Evolutionary conservation across 1,140 invertebrate genomes (phyloP), one percentile per base, ranked within the genome.

Genomic region (Drosophila triauraria): DNA sequence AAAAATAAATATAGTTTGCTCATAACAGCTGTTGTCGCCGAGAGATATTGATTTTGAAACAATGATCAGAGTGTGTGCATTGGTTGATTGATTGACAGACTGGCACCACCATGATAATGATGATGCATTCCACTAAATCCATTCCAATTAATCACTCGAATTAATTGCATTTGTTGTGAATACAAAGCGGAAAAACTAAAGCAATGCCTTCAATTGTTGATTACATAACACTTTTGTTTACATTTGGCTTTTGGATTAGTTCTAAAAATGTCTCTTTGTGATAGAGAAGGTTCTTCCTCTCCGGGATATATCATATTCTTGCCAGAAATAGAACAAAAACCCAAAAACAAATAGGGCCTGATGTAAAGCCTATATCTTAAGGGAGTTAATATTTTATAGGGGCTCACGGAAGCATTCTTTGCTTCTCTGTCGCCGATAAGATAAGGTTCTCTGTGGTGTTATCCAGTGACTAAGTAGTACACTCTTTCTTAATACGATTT

Each of bases 61-160:
- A 65, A 54, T 70, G 30, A 70, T 13, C 32, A 35, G 35, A 56
- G 51, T 9, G 32, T 54, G 50, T 51, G 47, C 27, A 6, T 7
- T 50, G 60, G 32, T 51, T 35, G 59, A 67, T 67, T 48, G 35
- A 35, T 35, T 20, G 30, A 53, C 27, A 7, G 10, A 32, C n/a
- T 30, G 12, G 10, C 12, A 12, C 12, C 35, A 38, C 32, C 35
- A 27, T n/a, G n/a, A n/a, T n/a, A n/a, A n/a, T n/a, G 47, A 30
- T 53, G 32, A 63, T 35, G 46, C 27, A 50, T 9, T 67, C n/a
- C 15, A 15, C 12, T 63, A 17, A 8, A 42, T n/a, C 12, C 27
- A 50, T 32, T 32, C 2, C 8, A 15, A 50, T 61, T 48, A 50
- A 38, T 50, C 25, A 62, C 12, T 5, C 17, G 4, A n/a, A 38